Base-by-base conservation (phyloP, 2,888 invertebrate genomes). In the Pogonocherus hispidulus region DNA sequence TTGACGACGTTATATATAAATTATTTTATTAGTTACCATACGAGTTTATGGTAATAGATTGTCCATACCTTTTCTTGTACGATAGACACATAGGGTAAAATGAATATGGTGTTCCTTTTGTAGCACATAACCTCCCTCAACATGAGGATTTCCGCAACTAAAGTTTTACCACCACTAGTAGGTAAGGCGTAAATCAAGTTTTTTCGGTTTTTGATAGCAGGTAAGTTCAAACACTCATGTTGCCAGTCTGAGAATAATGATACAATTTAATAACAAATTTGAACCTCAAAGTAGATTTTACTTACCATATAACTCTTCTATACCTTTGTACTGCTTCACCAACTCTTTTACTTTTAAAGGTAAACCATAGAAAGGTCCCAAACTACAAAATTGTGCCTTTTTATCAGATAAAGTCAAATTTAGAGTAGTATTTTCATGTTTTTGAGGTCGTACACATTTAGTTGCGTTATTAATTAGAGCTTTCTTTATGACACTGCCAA, bases 131-230 rank as follows among this genome's bases (percentile, higher is more conserved):
- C 86, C 86, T 98, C 96, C 47, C 92, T 88, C 16, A 98, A 86
- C 89, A 99, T 96, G 54, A 99, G 87, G 68, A 99, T 93, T 86
- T 99, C 99, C 0, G 99, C 98, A 9, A 99, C 97, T 23, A 99
- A 87, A 0, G 99, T 99, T 87, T 99, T 99, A 0, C 98, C 99
- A 0, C 98, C 98, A 82, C 98, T 97, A 0, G 98, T 99, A 0
- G 99, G 98, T 46, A 98, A 85, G 0, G 96, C 95, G 82, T 98
- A 96, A 69, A 99, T 92, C 47, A 98, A 88, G 87, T 99, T 99
- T 72, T 88, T 88, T 44, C 92, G 89, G 9, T 90, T 85, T 67
- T 88, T 86, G 20, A 97, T 88, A 1, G 94, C 93, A n/a, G 91
- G 88, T 37, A 96, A 87, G 69, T 89, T 91, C 3, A 98, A 86